Base-by-base conservation (phyloP, 1,140 invertebrate species). In the Hycleus phaleratus region DNA sequence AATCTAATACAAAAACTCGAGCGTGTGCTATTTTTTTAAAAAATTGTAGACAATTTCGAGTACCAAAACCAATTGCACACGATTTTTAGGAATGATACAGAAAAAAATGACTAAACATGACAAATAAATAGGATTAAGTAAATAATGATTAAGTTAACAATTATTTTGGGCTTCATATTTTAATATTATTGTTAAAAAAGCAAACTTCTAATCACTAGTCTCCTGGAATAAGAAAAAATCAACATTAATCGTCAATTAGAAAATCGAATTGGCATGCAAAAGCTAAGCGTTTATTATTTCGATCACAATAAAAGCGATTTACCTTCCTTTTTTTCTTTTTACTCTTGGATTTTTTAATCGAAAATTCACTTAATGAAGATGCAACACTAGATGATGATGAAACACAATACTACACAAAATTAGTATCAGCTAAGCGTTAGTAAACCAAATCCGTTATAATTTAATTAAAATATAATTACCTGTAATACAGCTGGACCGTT, bases 281-380 rank as follows among this genome's bases (percentile, higher is more conserved):
- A 32, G 32, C 32, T 32, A 32, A 32, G 32, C 25, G 3, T 26
- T 26, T 45, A 18, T 5, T 18, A 42, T 1, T 4, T 18, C 42
- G 4, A 10, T n/a, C 4, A 10, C 9, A 48, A 48, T 48, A 4
- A 4, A 48, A 25, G 12, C 11, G 12, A 32, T 24, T 46, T 61
- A 61, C 60, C 60, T 61, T 61, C 49, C 53, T 58, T 49, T 51
- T 57, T 61, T 56, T 57, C 45, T 61, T 61, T 57, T 61, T 61
- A 52, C 51, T 58, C 55, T 61, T 61, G 46, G 46, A 48, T 51
- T 61, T 61, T 61, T 61, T 61, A 42, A 46, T 56, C 26, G 26
- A 46, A 32, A 58, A 50, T 46, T 58, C 60, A 9, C 46, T 50
- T 46, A 54, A 42, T 24, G 60, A 61, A 43, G 60, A 57, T 26